Conservation (phyloP, 2,888 invertebrate species). For the Pherbina coryleti region DNA sequence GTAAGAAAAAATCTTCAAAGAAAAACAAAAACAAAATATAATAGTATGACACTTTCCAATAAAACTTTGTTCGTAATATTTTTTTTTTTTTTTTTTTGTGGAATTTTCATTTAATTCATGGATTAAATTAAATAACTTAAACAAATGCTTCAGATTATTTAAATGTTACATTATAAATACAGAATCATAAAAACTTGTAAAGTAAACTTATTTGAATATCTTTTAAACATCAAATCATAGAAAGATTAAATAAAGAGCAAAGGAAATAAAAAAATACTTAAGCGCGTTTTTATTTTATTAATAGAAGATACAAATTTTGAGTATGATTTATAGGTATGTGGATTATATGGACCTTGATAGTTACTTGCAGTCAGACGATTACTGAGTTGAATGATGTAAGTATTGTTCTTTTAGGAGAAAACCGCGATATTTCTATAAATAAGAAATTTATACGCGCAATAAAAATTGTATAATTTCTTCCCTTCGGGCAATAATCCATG, state of each 20-base stretch:
- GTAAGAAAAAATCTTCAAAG: slow-evolving; percentile 31
- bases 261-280: not conserved
- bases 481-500: too few species aligned
- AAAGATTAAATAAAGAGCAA: slow-evolving; percentile 18
- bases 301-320: too few species aligned
- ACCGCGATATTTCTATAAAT: too few species aligned
- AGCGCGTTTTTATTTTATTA: too few species aligned
- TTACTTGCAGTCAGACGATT: too few species aligned
- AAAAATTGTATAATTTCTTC: too few species aligned
- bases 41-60: not conserved
- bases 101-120: not conserved
- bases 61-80: slow-evolving; percentile 9
- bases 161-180: slow-evolving; percentile 2
- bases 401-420: too few species aligned
- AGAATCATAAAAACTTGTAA: slow-evolving; percentile 18
- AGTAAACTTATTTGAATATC: slow-evolving; percentile 17
- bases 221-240: not conserved
- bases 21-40: slow-evolving; percentile 27
- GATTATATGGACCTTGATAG: too few species aligned
- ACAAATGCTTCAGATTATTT: not conserved
- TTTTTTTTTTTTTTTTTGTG: not conserved
- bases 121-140: not conserved
- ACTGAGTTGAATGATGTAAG: too few species aligned
- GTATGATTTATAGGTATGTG: too few species aligned
- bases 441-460: too few species aligned